Evolutionary conservation across 2,888 invertebrate genomes (phyloP).

Genomic region (Pseudoips prasinana): DNA sequence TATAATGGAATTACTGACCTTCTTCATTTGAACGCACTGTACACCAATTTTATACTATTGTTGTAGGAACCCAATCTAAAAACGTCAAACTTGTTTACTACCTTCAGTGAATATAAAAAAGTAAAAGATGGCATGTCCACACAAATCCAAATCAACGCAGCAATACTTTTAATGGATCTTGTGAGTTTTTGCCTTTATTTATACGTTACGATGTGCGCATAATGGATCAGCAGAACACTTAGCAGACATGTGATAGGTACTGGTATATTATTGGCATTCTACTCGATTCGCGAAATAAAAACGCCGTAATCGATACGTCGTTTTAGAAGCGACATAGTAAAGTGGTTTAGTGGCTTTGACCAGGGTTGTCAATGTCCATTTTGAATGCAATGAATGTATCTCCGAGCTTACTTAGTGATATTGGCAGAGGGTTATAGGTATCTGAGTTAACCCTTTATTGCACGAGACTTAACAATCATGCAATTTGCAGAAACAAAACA

Average conservation of each 20-base stretch:
- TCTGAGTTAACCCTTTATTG: too few relatives aligned
- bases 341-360: slow-evolving; percentile 11
- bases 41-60: too few relatives aligned
- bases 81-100: too few relatives aligned
- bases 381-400: too few relatives aligned
- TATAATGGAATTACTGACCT: too few relatives aligned
- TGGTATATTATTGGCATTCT: slow-evolving; percentile 40
- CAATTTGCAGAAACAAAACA: too few relatives aligned
- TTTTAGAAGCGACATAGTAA: slow-evolving; percentile 9
- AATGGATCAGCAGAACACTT: slow-evolving; percentile 75
- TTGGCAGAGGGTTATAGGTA: too few relatives aligned
- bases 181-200: slow-evolving; percentile 80
- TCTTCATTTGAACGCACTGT: too few relatives aligned
- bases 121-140: slow-evolving; percentile 43
- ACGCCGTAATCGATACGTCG: slow-evolving; percentile 20
- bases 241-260: slow-evolving; percentile 60
- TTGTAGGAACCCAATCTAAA: too few relatives aligned
- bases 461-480: too few relatives aligned
- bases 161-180: slow-evolving; percentile 80
- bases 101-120: background rate
- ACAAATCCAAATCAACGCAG: slow-evolving; percentile 48
- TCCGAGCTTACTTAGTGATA: too few relatives aligned
- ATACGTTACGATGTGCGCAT: slow-evolving; percentile 77
- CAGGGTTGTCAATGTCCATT: too few relatives aligned
- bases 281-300: slow-evolving; percentile 24